Base-by-base conservation (phyloP, 2,888 invertebrate genomes). In the Zele albiditarsus region DNA sequence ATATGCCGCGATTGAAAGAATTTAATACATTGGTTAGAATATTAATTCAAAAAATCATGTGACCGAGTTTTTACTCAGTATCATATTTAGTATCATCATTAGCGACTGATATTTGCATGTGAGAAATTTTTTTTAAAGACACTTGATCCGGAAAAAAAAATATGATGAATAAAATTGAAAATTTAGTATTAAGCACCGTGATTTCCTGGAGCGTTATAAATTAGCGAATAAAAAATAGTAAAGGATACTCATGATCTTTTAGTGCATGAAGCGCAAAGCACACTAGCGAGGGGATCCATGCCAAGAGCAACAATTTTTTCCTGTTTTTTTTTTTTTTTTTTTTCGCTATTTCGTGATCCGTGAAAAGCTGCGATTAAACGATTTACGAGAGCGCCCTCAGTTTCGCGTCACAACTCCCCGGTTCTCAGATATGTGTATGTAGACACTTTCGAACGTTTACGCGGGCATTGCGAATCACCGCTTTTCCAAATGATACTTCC, bases 351-450 rank as follows among this genome's bases (percentile, higher is more conserved):
- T 80, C 74, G 78, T 81, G 86, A 87, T 84, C 85, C 87, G 83
- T 84, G 76, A 86, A 87, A 83, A 83, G 80, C 84, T 81, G 82
- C 84, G 87, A 86, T 87, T 87, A 86, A 87, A 83, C 84, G 82
- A 84, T 86, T 86, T 83, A 84, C 79, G 83, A 84, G 83, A 69
- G 75, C 79, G 74, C 80, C 72, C 73, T 72, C 60, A 42, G 65
- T 53, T 74, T 53, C 68, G 68, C 33, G 10, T 68, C 75, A 74
- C 72, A 46, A 70, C 69, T 67, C 33, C 70, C 42, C 67, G 65
- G 53, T 33, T 42, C 28, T 67, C 58, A 23, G 1, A 20, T 53
- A 53, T 53, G 6, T 53, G 10, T 53, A 23, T 20, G n/a, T n/a
- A 53, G 46, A n/a, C 57, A 58, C 71, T 73, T 62, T 62, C 65